Evolutionary conservation across 2,113 vertebrate species (phyloP).

Genomic region (Trematocara marginatum): DNA sequence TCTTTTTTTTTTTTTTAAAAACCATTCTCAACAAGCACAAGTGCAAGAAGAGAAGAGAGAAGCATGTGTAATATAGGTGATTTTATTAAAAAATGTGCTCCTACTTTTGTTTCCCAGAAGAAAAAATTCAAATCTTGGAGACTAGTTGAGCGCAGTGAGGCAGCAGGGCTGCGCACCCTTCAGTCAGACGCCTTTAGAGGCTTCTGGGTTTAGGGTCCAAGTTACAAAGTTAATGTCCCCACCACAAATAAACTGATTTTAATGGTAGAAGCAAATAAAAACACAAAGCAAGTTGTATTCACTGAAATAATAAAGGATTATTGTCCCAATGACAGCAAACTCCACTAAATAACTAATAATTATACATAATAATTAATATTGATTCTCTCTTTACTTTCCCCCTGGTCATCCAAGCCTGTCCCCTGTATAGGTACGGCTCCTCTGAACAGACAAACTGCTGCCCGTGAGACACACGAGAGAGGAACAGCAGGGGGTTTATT

Average conservation of each 20-base stretch:
- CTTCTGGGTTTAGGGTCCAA: background rate
- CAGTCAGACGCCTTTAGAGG: background rate
- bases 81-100: background rate
- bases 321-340: background rate
- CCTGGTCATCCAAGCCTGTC: background rate
- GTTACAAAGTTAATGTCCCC: background rate
- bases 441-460: background rate
- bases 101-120: background rate
- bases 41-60: slow-evolving; percentile 79
- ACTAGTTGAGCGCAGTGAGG: background rate
- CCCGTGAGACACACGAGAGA: background rate
- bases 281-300: background rate
- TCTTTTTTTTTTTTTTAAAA: slow-evolving; percentile 69
- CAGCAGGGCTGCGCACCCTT: background rate
- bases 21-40: slow-evolving; percentile 88
- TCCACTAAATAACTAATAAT: background rate
- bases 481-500: background rate
- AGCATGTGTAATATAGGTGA: background rate
- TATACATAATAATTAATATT: background rate
- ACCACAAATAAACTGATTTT: background rate
- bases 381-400: background rate
- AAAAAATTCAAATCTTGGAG: background rate
- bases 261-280: background rate
- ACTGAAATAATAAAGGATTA: background rate
- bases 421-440: background rate